Conservation (phyloP, 2,113 vertebrate species). For the Anas platyrhynchos region DNA sequence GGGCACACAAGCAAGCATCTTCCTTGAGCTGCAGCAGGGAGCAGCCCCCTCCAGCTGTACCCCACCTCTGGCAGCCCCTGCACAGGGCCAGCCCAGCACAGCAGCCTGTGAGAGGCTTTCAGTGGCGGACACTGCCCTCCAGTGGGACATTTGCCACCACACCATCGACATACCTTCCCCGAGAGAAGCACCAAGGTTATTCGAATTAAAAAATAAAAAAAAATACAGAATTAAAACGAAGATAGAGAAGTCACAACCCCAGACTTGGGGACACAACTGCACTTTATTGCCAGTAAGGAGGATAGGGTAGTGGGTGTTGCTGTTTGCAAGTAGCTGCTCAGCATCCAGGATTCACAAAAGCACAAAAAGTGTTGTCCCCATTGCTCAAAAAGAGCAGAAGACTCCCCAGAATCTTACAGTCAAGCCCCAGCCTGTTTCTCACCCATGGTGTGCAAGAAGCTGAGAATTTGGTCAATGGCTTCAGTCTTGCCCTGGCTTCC, state of each 20-base stretch:
- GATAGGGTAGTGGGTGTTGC: accelerated
- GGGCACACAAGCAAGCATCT: no score
- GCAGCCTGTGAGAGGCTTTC: not conserved
- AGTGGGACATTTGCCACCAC: not conserved
- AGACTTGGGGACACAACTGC: not conserved
- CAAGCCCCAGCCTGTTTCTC: not conserved
- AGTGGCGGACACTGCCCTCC: conserved; percentile 58
- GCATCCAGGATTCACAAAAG: not conserved
- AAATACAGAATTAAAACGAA: no score
- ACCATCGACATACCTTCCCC: accelerated
- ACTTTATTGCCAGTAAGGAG: not conserved
- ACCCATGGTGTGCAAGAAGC: not conserved
- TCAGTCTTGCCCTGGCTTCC: not conserved
- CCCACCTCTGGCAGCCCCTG: not conserved
- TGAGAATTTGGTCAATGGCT: not conserved
- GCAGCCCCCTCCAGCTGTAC: not conserved
- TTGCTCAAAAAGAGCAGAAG: accelerated
- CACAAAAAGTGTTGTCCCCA: not conserved
- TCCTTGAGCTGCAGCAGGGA: accelerated
- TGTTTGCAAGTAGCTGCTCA: not conserved
- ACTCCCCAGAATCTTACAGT: not conserved
- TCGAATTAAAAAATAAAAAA: accelerated
- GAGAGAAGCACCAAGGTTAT: accelerated
- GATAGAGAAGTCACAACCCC: not conserved
- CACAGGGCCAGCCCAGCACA: not conserved